phyloP scores from a whole-genome alignment of 1,140 invertebrate genomes.

The Drosophila rufa region DNA sequence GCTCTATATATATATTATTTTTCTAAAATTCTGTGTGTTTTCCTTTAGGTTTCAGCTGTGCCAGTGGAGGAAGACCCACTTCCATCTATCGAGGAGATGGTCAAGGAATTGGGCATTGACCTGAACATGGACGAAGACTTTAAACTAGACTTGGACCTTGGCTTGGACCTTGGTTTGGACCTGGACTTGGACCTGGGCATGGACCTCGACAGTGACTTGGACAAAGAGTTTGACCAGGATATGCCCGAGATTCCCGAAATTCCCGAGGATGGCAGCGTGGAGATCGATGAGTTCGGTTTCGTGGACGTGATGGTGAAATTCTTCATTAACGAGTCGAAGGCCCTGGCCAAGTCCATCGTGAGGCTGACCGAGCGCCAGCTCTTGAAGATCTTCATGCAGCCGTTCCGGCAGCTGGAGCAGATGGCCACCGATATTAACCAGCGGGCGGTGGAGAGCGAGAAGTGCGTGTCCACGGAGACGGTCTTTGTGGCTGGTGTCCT shows the following conservation, averaged over 20 bases:
- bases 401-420: constrained; percentile 41
- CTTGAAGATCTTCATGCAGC: constrained; percentile 58
- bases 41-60: constrained; percentile 2
- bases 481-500: constrained; percentile 20
- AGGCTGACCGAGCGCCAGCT: constrained; percentile 41
- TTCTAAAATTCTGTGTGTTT: neutral
- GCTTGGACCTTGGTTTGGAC: neutral
- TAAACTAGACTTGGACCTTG: constrained; percentile 1
- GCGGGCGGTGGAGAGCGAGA: constrained; percentile 38
- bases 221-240: neutral
- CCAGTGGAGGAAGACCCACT: neutral
- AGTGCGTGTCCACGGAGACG: constrained; percentile 43
- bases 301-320: constrained; percentile 16
- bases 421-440: constrained; percentile 38
- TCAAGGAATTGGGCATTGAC: constrained; percentile 9
- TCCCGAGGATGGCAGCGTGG: neutral
- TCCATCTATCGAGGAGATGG: constrained; percentile 5
- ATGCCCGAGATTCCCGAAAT: neutral
- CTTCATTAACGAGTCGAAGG: constrained; percentile 23
- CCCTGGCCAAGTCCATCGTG: constrained; percentile 23
- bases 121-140: neutral
- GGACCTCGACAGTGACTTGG: neutral
- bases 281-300: constrained; percentile 25
- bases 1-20: too few relatives aligned
- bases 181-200: neutral